Base-by-base conservation (phyloP, 2,888 invertebrate species). In the Aporophyla nigra region DNA sequence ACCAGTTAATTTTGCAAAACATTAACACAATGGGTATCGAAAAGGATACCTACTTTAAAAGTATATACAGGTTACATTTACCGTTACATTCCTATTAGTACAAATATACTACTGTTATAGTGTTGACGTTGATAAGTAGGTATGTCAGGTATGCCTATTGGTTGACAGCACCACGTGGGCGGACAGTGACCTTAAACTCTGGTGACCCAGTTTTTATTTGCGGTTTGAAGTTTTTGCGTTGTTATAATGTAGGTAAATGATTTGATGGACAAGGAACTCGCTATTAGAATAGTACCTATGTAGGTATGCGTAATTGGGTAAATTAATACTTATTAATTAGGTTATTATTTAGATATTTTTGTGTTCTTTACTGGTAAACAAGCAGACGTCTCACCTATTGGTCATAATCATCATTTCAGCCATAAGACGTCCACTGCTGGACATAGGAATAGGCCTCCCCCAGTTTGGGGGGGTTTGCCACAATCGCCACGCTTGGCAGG, bases 201-300 rank as follows among this genome's bases (percentile, higher is more conserved):
- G 65, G 69, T 84, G 84, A 84, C 85, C 86, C 21, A 71, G 43
- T 76, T 83, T 65, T 51, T n/a, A 46, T 66, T 83, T 72, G 85
- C 40, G 82, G 81, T 74, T 43, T 62, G 3, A 56, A 51, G 16
- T 51, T 74, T 33, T 71, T 73, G 43, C 70, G 70, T 40, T 63
- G 67, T 56, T 51, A 40, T 2, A 16, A 9, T 70, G 6, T 51
- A 2, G 5, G 4, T 19, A 51, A 43, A 33, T 51, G 0, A 43
- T 65, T 65, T 9, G 51, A 53, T 53, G 2, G 21, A 21, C 12
- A 3, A 53, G 40, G 21, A 49, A 58, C 1, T 43, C 49, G 19
- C 7, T 59, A 24, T 33, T 2, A 7, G 10, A 33, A 24, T 58
- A n/a, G 14, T 49, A 40, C 2, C 0, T 21, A 16, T 12, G 0